Evolutionary conservation across 2,797 vertebrate species (phyloP), one percentile per base, ranked within the genome.

Genomic region (Chrysocyon brachyurus): DNA sequence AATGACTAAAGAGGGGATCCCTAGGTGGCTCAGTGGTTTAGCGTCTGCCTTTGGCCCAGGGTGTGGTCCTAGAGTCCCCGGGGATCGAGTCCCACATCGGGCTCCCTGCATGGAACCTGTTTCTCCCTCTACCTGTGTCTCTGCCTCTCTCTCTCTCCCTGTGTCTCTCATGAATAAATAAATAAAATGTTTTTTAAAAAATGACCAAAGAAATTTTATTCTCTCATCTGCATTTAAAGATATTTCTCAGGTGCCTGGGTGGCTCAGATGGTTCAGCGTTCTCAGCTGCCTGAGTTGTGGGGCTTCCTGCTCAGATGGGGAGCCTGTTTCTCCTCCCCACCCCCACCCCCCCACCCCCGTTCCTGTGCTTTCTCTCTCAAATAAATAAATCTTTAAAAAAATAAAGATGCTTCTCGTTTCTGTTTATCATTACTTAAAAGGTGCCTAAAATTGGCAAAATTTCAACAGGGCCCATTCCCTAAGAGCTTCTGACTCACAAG

Each of bases 121-220:
- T 64, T 31, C 63, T 64, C 63, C 63, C 63, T 64, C 63, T 31
- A 2, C 61, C 26, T 64, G 28, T 66, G 63, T 31, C 31, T 66
- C 63, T 64, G 63, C 31, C 31, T 66, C 64, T 66, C 31, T n/a
- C 64, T n/a, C 31, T 66, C 59, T 61, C 40, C 40, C 40, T 40
- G 40, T 40, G 40, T 40, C 63, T n/a, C 63, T n/a, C 31, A 66
- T 46, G 40, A n/a, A 9, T 64, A 64, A 64, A 59, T 61, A 26
- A 61, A n/a, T n/a, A n/a, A 66, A 66, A n/a, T n/a, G 15, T 66
- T n/a, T 64, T 73, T 89, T 75, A 12, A 92, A 95, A 70, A 94
- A 64, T 77, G 49, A 70, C 88, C 86, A 77, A 70, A 94, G 56
- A 89, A 57, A 81, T 83, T 1, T 31, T 54, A 93, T 95, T 94